phyloP scores from a whole-genome alignment of 2,797 vertebrate species.

The Hylomyscus alleni region DNA sequence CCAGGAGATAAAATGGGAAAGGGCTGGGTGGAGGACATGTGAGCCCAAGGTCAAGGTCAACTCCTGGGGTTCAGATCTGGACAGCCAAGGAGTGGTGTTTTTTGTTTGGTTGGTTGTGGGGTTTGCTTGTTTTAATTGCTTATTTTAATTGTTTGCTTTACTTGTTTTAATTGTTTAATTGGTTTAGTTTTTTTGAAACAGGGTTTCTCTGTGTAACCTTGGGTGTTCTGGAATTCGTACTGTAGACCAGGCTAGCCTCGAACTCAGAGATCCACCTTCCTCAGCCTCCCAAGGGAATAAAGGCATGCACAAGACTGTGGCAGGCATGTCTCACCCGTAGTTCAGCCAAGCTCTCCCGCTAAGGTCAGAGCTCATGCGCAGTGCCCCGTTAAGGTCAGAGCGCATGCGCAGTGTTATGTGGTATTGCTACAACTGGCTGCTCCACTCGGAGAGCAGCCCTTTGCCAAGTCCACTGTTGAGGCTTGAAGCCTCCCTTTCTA shows the following conservation, averaged over 20 bases:
- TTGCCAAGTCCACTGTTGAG: not conserved
- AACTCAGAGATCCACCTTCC: not conserved
- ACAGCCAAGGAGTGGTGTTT: not conserved
- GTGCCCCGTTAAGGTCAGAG: not conserved
- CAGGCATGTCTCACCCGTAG: not conserved
- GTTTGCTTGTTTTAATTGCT: not conserved
- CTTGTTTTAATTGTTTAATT: too few relatives aligned
- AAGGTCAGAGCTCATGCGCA: not conserved
- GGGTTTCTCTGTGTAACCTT: not conserved
- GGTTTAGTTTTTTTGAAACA: not conserved
- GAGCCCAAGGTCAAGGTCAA: not conserved
- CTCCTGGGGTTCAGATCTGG: not conserved
- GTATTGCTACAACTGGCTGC: not conserved
- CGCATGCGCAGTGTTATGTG: fast-evolving
- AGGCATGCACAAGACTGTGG: not conserved
- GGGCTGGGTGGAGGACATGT: too few relatives aligned
- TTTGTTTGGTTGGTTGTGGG: not conserved
- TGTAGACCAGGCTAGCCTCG: not conserved
- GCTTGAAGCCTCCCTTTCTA: not conserved
- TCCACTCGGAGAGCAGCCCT: not conserved
- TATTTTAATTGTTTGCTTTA: not conserved
- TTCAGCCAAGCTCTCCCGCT: not conserved
- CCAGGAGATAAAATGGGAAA: not conserved
- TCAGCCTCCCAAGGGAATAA: not conserved
- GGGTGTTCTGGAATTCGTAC: not conserved